phyloP scores from a whole-genome alignment of 2,888 invertebrate species.

The Globia sparganii region DNA sequence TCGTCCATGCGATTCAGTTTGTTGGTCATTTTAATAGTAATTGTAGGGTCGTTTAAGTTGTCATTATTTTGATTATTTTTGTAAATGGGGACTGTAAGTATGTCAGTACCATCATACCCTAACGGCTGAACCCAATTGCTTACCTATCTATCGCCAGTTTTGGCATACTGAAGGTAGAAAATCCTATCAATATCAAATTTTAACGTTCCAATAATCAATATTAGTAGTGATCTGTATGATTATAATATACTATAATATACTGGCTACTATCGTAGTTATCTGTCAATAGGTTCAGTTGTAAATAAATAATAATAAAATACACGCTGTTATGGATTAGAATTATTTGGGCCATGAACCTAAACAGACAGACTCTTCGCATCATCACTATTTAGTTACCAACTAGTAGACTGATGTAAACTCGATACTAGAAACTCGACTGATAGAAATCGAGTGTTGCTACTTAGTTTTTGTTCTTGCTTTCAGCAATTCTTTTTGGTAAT shows the following conservation, averaged over 20 bases:
- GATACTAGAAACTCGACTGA: not conserved
- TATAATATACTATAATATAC: no score
- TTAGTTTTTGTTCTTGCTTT: constrained; percentile 8
- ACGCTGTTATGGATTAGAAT: not conserved
- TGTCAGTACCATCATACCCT: not conserved
- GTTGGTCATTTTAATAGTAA: not conserved
- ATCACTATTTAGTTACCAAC: not conserved
- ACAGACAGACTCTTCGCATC: not conserved
- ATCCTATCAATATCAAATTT: no score
- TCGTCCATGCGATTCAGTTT: not conserved
- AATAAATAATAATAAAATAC: not conserved
- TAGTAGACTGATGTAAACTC: not conserved
- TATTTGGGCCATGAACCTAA: not conserved
- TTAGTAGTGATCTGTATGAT: no score
- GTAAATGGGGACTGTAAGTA: not conserved
- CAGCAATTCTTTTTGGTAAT: not conserved
- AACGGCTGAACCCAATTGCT: no score
- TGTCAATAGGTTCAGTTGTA: no score
- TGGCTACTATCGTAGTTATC: no score
- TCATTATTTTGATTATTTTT: no score
- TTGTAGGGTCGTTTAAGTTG: not conserved
- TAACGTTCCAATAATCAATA: no score
- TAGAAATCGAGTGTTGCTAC: constrained; percentile 12
- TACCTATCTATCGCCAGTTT: no score
- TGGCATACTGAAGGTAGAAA: no score